These are phyloP conservation scores for Sisyra terminalis DNA, from an alignment of 2,888 invertebrate species.

Conservation along the genomic window DNA sequence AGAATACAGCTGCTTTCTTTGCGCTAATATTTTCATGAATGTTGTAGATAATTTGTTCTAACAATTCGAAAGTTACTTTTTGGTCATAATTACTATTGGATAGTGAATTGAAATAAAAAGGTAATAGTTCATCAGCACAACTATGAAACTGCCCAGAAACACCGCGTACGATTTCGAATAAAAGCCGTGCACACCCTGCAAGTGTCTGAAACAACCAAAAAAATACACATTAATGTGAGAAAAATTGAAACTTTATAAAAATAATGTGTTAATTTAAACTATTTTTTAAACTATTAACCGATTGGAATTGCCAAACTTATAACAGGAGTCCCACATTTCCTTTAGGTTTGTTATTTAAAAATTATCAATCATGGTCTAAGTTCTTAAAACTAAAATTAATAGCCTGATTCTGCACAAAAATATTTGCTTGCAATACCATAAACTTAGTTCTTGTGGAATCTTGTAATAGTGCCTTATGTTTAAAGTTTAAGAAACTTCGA, in stretches of 20 bases:
- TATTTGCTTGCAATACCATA: too few relatives aligned
- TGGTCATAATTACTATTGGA: constrained; percentile 33
- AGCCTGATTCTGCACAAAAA: too few relatives aligned
- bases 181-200: constrained; percentile 65
- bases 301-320: too few relatives aligned
- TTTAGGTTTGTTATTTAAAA: too few relatives aligned
- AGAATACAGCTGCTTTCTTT: constrained; percentile 47
- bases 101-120: constrained; percentile 45
- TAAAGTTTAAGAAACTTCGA: too few relatives aligned
- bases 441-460: too few relatives aligned
- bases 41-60: constrained; percentile 45
- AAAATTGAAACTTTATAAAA: background rate
- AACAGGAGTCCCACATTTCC: too few relatives aligned
- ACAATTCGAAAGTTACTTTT: constrained; percentile 41
- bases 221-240: background rate
- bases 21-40: constrained; percentile 43
- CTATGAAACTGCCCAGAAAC: constrained; percentile 75
- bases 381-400: too few relatives aligned
- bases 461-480: too few relatives aligned
- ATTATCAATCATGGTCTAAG: too few relatives aligned
- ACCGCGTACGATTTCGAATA: constrained; percentile 80
- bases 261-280: background rate
- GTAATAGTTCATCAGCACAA: constrained; percentile 53
- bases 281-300: too few relatives aligned
- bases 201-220: constrained; percentile 38